Percentiles rank a stretch among this genome's conserved stretches.
Conservation (phyloP, 2,888 invertebrate species). For the Rhorus exstirpatorius region DNA sequence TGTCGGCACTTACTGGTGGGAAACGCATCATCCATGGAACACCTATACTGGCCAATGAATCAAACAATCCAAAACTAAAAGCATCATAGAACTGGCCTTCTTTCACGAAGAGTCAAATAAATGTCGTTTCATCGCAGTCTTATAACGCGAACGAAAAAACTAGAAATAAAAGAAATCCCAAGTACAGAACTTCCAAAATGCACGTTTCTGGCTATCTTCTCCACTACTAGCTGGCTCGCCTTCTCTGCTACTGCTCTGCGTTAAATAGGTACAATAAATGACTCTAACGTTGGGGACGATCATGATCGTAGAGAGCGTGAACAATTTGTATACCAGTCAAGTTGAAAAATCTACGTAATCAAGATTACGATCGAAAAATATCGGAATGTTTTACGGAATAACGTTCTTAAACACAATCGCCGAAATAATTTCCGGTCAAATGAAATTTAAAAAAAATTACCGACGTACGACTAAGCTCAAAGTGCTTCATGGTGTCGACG, state of each 20-base stretch:
- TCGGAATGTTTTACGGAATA: too few relatives aligned
- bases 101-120: constrained; percentile 58
- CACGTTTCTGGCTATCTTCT: constrained; percentile 31
- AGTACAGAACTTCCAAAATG: constrained; percentile 54
- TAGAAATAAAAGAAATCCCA: constrained; percentile 48
- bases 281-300: too few relatives aligned
- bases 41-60: neutral
- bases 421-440: too few relatives aligned
- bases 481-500: too few relatives aligned
- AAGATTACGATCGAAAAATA: too few relatives aligned
- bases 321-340: too few relatives aligned
- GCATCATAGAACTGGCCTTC: constrained; percentile 52
- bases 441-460: too few relatives aligned
- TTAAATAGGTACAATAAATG: constrained; percentile 50
- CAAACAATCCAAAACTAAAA: constrained; percentile 9
- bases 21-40: constrained; percentile 19
- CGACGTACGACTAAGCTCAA: too few relatives aligned
- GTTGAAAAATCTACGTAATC: too few relatives aligned
- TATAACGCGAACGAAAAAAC: constrained; percentile 13
- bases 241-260: constrained; percentile 14
- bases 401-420: too few relatives aligned
- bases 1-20: constrained; percentile 69
- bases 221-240: constrained; percentile 2
- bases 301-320: too few relatives aligned
- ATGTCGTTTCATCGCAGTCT: constrained; percentile 33